Evolutionary conservation across 2,888 invertebrate species (phyloP).

Genomic region (Lithophane semibrunnea): DNA sequence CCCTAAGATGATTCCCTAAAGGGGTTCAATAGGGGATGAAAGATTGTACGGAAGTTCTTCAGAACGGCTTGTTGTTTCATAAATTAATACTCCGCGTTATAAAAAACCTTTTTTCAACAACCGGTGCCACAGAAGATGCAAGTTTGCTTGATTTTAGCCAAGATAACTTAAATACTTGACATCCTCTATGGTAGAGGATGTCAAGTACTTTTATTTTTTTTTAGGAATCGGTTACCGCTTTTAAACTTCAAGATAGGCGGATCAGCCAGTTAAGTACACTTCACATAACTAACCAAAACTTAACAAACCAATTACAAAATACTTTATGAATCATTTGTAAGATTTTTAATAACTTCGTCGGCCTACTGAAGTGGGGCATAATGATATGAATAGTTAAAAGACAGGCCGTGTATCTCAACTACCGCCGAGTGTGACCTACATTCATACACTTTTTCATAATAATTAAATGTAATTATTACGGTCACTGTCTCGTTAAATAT

Average conservation of each 20-base stretch:
- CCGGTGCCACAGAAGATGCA: not conserved
- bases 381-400: constrained; percentile 67
- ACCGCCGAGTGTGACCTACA: constrained; percentile 48
- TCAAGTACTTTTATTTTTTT: too few relatives aligned
- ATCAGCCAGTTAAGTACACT: not conserved
- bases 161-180: too few relatives aligned
- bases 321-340: not conserved
- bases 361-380: constrained; percentile 59
- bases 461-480: constrained; percentile 34
- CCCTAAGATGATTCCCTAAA: too few relatives aligned
- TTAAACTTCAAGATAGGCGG: not conserved
- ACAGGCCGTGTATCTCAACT: constrained; percentile 60
- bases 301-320: not conserved
- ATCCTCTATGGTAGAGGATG: too few relatives aligned
- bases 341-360: constrained; percentile 50
- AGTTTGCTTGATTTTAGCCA: not conserved
- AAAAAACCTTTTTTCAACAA: too few relatives aligned
- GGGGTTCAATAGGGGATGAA: too few relatives aligned
- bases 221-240: not conserved
- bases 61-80: too few relatives aligned
- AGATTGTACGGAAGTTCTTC: too few relatives aligned
- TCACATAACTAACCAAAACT: not conserved
- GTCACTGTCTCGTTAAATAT: constrained; percentile 32
- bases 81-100: too few relatives aligned
- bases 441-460: constrained; percentile 45